These are phyloP conservation scores for Nixonia krombeini DNA, from an alignment of 1,140 invertebrate genomes.

Conservation along the genomic window DNA sequence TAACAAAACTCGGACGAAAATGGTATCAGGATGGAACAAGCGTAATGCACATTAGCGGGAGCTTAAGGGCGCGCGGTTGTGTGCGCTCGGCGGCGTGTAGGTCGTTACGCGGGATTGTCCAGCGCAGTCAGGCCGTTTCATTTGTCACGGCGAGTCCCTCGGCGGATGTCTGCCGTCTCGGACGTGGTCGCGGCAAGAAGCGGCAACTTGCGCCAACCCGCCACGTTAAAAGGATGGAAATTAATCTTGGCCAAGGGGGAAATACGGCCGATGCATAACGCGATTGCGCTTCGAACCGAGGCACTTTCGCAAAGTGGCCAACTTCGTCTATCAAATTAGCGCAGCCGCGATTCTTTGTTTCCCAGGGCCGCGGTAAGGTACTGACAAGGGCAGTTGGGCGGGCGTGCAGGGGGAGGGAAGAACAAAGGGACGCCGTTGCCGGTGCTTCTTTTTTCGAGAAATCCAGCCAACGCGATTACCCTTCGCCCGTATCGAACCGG, in stretches of 20 bases:
- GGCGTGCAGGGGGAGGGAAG: neutral
- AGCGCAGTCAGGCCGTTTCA: constrained; percentile 40
- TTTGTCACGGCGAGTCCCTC: constrained; percentile 46
- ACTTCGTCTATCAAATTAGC: constrained; percentile 43
- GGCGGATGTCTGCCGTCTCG: constrained; percentile 35
- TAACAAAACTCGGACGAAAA: too few relatives aligned
- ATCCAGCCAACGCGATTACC: neutral
- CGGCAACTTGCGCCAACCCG: constrained; percentile 31
- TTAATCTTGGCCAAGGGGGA: constrained; percentile 18
- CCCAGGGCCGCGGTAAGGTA: neutral
- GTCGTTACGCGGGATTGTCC: constrained; percentile 47
- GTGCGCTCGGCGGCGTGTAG: constrained; percentile 16
- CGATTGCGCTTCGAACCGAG: constrained; percentile 17
- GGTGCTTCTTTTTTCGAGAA: neutral
- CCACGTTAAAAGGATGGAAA: constrained; percentile 37
- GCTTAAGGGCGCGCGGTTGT: constrained; percentile 6
- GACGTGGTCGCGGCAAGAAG: constrained; percentile 21
- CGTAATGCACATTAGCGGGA: constrained; percentile 9
- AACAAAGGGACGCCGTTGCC: neutral
- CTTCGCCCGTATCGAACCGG: too few relatives aligned
- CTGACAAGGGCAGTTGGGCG: neutral
- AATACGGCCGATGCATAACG: constrained; percentile 34
- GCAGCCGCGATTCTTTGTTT: constrained; percentile 25
- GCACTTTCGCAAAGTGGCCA: constrained; percentile 14
- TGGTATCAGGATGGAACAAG: neutral